Evolutionary conservation across 2,113 vertebrate species (phyloP), one percentile per base, ranked within the genome.

Genomic region (Amphiprion percula): DNA sequence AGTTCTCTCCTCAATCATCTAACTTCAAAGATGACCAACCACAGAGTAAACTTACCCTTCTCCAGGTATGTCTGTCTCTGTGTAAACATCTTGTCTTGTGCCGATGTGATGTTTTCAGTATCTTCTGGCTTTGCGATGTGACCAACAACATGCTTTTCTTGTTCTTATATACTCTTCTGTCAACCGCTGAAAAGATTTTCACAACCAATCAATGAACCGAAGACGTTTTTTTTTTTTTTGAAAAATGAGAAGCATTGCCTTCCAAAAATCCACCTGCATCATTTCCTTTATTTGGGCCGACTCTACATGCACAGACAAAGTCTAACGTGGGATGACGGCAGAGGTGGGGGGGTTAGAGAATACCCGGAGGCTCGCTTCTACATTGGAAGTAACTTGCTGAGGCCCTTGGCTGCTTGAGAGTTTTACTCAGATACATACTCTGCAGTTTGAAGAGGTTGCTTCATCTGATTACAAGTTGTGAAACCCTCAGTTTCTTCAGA

Each of bases 241-340:
- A 65, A 75, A 80, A 65, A 71, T 33, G 58, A 61, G 37, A 82
- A 46, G 53, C 24, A 74, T 76, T 90, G 82, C 75, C 64, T 78
- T 75, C 21, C 1, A 5, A 62, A 56, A 67, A 39, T 50, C 5
- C 19, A 69, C 64, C 28, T 59, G 30, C 80, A 81, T 87, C 75
- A 90, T 28, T 78, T 90, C 83, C 85, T 86, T 77, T 12, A 6
- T 52, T 64, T 74, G 11, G 50, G 12, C 24, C 10, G 19, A 24
- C 17, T 46, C 41, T 77, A 75, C 91, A 59, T 85, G 94, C 82
- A 87, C 76, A 72, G 82, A 77, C 93, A 90, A 39, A 17, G 23
- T 44, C 68, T 58, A 2, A 21, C 12, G 4, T 41, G n/a, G 59
- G 59, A 19, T 67, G 61, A 12, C 52, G 44, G 12, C 2, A 17